A percentile compares a stretch with the other conserved stretches of the same genome.
Evolutionary conservation across 2,797 vertebrate species (phyloP).

Genomic region (Parotocinclus haroldoi): DNA sequence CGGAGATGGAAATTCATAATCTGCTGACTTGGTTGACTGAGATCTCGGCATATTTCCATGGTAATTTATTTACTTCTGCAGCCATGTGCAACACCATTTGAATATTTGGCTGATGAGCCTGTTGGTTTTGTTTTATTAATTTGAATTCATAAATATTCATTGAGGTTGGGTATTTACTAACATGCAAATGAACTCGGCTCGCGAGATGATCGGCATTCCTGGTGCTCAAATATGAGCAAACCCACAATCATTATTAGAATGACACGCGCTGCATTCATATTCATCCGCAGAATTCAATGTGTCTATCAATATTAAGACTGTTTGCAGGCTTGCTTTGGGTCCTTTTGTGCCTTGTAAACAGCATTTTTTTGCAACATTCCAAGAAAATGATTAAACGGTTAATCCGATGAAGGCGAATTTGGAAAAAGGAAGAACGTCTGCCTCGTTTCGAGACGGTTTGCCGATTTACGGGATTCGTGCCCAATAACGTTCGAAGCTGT

Average conservation of each 20-base stretch:
- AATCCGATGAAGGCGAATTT: neutral
- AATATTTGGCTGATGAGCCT: slow-evolving; percentile 33
- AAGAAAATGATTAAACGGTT: neutral
- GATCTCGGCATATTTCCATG: slow-evolving; percentile 34
- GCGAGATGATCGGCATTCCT: slow-evolving; percentile 17
- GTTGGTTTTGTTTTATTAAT: slow-evolving; percentile 42
- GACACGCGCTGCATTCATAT: slow-evolving; percentile 16
- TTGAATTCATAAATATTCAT: slow-evolving; percentile 43
- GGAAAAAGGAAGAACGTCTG: too few species aligned
- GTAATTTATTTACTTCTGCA: slow-evolving; percentile 23
- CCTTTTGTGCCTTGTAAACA: slow-evolving; percentile 13
- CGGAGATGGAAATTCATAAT: slow-evolving; percentile 36
- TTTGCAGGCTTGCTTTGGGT: slow-evolving; percentile 19
- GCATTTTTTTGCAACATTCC: neutral
- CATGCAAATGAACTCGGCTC: slow-evolving; percentile 26
- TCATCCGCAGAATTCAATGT: slow-evolving; percentile 25
- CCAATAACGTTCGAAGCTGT: too few species aligned
- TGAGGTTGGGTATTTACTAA: slow-evolving; percentile 19
- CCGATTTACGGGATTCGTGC: too few species aligned
- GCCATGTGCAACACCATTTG: slow-evolving; percentile 13
- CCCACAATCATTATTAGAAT: slow-evolving; percentile 27
- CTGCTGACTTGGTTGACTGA: slow-evolving; percentile 26
- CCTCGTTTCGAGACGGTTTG: too few species aligned
- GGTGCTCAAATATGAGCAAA: slow-evolving; percentile 19
- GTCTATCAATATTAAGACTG: slow-evolving; percentile 12